Evolutionary conservation across 2,888 invertebrate species (phyloP), one percentile per base, ranked within the genome.

Genomic region (Trilocha varians): DNA sequence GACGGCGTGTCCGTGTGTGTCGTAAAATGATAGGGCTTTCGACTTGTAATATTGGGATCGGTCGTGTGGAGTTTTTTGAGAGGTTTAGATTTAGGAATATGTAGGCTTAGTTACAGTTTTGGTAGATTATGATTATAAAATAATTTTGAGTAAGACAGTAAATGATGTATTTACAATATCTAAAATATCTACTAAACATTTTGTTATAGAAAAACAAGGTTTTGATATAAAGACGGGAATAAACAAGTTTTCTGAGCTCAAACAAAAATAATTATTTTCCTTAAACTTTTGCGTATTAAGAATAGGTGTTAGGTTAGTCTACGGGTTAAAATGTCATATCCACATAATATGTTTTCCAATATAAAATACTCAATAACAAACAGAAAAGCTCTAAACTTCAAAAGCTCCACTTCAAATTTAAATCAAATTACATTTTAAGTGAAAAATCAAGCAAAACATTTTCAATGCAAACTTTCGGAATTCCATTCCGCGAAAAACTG

Each of bases 21-120:
- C 52, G 59, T 62, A 62, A 59, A 56, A 48, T 52, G 58, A 57
- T 56, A 59, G 57, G 55, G 50, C 42, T 52, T 38, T 16, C 46
- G 41, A 47, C 43, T 45, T 46, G 45, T 49, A 49, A 44, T 45
- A 43, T 49, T 44, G 41, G 46, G 38, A 52, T 35, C n/a, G 32
- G 16, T 25, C 32, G 38, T 32, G n/a, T 16, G 38, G 13, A 25
- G 32, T 32, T 38, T 32, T 41, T 36, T 37, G 40, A 38, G 34
- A 36, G 25, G 38, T 13, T 32, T 32, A 32, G 32, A 11, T 32
- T 38, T 38, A 32, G 13, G 5, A 25, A 25, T 18, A 18, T 18
- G 5, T 18, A 18, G 18, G 5, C 8, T 18, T 18, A 18, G 18
- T 8, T 8, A 6, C n/a, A n/a, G n/a, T n/a, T n/a, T n/a, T n/a